These are phyloP conservation scores for Clytia hemisphaerica DNA, from an alignment of 30 jellyfish, hydroid and myxozoan genomes.

Conservation along the genomic window DNA sequence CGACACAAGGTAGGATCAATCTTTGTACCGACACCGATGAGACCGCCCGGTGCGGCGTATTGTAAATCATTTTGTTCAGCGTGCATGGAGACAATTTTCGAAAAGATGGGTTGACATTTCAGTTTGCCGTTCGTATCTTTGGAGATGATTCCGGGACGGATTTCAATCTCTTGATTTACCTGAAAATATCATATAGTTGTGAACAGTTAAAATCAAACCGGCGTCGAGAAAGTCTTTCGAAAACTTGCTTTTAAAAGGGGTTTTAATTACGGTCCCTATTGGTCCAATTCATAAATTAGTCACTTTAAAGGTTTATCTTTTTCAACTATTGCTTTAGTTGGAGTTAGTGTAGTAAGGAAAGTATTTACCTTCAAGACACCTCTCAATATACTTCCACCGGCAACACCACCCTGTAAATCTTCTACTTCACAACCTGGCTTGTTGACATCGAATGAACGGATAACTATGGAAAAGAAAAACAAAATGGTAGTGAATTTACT, in stretches of 20 bases:
- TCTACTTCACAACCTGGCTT: constrained; percentile 99
- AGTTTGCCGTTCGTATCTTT: constrained; percentile 88
- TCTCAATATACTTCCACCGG: constrained; percentile 97
- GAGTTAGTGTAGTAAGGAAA: background rate
- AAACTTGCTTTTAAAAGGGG: too few species aligned
- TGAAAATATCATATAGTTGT: too few species aligned
- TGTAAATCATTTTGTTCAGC: constrained; percentile 98
- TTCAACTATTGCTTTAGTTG: too few species aligned
- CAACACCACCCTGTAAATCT: constrained; percentile 96
- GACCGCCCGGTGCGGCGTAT: constrained; percentile 99
- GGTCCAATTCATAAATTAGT: too few species aligned
- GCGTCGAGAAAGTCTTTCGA: too few species aligned
- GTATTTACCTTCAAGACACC: constrained; percentile 88
- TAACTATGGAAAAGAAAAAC: constrained; percentile 33
- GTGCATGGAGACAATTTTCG: constrained; percentile 90
- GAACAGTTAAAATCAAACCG: too few species aligned
- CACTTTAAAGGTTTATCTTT: too few species aligned
- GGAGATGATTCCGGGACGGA: constrained; percentile 96
- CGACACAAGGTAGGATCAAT: constrained; percentile 98
- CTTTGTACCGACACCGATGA: constrained; percentile 97
- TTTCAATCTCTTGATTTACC: constrained; percentile 99
- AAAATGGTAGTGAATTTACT: background rate
- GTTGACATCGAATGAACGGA: constrained; percentile 97
- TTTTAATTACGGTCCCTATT: too few species aligned
- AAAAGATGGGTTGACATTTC: constrained; percentile 89